Evolutionary conservation across 2,888 invertebrate genomes (phyloP).

Genomic region (Cryptus viduatorius): DNA sequence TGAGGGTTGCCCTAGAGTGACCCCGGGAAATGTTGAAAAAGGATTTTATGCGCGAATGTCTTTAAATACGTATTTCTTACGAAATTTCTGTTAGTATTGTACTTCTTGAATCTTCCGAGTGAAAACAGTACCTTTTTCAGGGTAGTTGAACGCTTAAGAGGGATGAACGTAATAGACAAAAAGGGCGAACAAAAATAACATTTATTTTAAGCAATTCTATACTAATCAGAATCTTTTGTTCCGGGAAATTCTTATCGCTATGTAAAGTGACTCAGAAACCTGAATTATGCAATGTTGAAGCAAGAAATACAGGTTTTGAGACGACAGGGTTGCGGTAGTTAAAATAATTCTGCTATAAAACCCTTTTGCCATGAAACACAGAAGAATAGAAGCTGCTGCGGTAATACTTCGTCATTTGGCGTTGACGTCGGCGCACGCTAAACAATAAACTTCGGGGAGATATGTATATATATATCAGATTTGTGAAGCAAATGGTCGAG

Average conservation of each 20-base stretch:
- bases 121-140: not conserved
- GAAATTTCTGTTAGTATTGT: not conserved
- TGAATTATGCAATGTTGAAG: not conserved
- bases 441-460: constrained; percentile 39
- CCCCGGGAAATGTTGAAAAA: constrained; percentile 41
- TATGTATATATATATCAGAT: constrained; percentile 40
- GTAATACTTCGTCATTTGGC: constrained; percentile 37
- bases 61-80: not conserved
- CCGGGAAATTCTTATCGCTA: not conserved
- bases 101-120: not conserved
- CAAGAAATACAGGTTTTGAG: not conserved
- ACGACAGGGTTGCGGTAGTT: not conserved
- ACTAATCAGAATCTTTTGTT: not conserved
- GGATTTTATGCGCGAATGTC: not conserved
- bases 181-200: not conserved
- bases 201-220: not conserved
- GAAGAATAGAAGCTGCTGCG: constrained; percentile 21
- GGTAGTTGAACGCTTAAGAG: not conserved
- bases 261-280: not conserved
- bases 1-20: not conserved
- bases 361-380: not conserved
- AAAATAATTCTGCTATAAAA: constrained; percentile 8
- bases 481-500: constrained; percentile 51
- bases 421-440: constrained; percentile 41
- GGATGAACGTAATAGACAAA: not conserved